Evolutionary conservation across 2,797 vertebrate species (phyloP).

Genomic region (Typhlichthys eigenmanni): DNA sequence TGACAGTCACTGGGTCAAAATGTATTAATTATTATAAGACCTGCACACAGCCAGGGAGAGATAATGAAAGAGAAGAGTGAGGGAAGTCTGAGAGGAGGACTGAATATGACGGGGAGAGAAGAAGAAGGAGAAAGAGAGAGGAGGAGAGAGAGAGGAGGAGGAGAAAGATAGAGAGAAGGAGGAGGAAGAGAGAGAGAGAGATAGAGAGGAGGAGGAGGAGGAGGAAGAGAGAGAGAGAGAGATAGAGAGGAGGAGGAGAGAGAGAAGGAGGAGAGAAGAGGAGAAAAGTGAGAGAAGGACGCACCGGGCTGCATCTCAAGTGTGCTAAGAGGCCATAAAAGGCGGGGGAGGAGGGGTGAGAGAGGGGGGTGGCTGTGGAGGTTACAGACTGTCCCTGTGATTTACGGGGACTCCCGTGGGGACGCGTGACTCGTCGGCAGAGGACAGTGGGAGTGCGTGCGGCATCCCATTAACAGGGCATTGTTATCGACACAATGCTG

Average conservation of each 20-base stretch:
- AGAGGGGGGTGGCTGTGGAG: constrained; percentile 40
- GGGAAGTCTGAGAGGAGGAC: constrained; percentile 1
- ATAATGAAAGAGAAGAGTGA: constrained; percentile 9
- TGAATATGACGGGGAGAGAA: background rate
- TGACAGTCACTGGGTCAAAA: constrained; percentile 53
- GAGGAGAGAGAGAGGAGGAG: background rate
- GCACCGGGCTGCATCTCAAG: constrained; percentile 30
- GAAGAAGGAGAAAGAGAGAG: background rate
- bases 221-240: constrained; percentile 7
- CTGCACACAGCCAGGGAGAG: constrained; percentile 7
- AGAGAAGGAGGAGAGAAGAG: constrained; percentile 28
- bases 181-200: constrained; percentile 1
- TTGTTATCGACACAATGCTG: constrained; percentile 20
- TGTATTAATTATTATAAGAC: constrained; percentile 41
- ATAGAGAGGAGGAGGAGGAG: background rate
- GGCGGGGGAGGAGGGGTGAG: constrained; percentile 27
- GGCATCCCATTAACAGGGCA: constrained; percentile 48
- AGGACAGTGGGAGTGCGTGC: constrained; percentile 46
- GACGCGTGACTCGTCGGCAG: constrained; percentile 42
- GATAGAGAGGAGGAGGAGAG: too few relatives aligned
- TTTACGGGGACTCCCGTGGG: constrained; percentile 54
- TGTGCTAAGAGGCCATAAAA: constrained; percentile 52
- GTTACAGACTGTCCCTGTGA: constrained; percentile 61
- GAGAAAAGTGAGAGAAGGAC: constrained; percentile 16
- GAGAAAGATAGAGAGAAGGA: too few relatives aligned